phyloP scores from a whole-genome alignment of 2,888 invertebrate species.

The Euzetes globulus region DNA sequence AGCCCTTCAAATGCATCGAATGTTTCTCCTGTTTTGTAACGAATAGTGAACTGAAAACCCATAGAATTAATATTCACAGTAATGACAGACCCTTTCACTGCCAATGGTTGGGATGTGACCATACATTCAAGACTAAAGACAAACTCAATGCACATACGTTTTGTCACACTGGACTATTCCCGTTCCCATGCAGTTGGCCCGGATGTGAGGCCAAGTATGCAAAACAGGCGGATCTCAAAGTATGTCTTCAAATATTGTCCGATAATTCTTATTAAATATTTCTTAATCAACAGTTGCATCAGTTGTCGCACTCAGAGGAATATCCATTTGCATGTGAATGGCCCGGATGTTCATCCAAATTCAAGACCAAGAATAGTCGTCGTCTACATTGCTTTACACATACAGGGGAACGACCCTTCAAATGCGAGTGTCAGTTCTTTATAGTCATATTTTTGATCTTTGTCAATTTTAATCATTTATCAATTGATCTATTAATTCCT shows the following conservation, averaged over 20 bases:
- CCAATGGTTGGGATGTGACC: not conserved
- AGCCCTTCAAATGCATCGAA: not conserved
- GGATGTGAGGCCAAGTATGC: not conserved
- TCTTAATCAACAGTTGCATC: not conserved
- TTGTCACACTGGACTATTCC: not conserved
- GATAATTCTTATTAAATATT: too few relatives aligned
- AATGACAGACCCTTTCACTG: not conserved
- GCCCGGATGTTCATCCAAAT: not conserved
- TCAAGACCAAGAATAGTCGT: not conserved
- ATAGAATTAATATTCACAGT: not conserved
- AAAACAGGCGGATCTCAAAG: not conserved
- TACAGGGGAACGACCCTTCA: not conserved
- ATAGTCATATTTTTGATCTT: too few relatives aligned
- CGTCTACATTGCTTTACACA: not conserved
- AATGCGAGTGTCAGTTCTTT: not conserved
- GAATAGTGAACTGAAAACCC: slow-evolving; percentile 1
- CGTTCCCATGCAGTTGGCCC: not conserved
- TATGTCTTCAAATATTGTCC: not conserved
- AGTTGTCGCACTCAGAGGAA: not conserved
- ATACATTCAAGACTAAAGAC: not conserved
- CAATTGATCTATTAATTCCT: too few relatives aligned
- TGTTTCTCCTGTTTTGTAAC: not conserved
- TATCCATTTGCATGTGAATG: not conserved
- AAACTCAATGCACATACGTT: not conserved
- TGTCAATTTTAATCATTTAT: too few relatives aligned